Conservation (phyloP, 1,140 invertebrate genomes). For the Coptotermes formosanus region DNA sequence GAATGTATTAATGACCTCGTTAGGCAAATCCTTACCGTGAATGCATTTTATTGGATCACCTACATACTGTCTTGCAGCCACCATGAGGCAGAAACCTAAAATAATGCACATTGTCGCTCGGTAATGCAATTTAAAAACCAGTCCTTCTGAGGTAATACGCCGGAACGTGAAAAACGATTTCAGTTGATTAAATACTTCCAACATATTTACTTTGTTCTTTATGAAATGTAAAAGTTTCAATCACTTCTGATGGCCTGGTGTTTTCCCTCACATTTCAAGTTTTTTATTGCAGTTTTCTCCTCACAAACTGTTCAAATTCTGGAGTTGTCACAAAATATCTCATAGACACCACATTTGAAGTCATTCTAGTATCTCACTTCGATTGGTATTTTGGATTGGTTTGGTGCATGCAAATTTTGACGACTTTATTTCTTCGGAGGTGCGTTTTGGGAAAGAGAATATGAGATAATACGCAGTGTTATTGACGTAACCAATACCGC, state of each 20-base stretch:
- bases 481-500: too few species aligned
- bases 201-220: constrained; percentile 43
- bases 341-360: background rate
- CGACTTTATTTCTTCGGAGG: too few species aligned
- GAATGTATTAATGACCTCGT: constrained; percentile 91
- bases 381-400: background rate
- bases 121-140: constrained; percentile 61
- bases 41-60: constrained; percentile 65
- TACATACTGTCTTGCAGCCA: constrained; percentile 58
- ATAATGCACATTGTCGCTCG: constrained; percentile 57
- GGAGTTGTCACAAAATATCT: background rate
- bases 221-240: background rate
- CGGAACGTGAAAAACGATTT: constrained; percentile 54
- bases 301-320: background rate
- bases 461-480: too few species aligned
- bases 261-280: too few species aligned
- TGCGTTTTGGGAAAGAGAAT: too few species aligned
- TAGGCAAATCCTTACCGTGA: constrained; percentile 38
- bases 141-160: constrained; percentile 55
- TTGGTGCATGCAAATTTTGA: too few species aligned
- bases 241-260: background rate
- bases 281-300: background rate
- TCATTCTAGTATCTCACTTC: background rate
- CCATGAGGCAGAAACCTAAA: constrained; percentile 52
- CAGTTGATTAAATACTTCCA: constrained; percentile 50